Percentiles rank a stretch among this genome's conserved stretches.
Conservation (phyloP, 2,888 invertebrate genomes). For the Tenthredo distinguenda region DNA sequence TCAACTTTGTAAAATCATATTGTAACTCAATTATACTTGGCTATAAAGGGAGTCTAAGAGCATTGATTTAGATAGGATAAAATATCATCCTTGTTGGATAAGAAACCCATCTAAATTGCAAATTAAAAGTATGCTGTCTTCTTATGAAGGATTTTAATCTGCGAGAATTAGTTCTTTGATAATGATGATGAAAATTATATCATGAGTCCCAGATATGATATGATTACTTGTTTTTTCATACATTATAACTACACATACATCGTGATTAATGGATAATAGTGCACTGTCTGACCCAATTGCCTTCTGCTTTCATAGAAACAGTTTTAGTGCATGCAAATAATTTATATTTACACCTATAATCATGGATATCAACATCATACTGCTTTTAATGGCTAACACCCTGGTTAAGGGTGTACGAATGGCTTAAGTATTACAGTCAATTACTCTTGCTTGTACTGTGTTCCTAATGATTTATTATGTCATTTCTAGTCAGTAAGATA, state of each 20-base stretch:
- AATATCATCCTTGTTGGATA: neutral
- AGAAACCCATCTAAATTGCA: neutral
- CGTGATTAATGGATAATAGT: neutral
- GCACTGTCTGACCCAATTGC: neutral
- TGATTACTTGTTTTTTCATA: neutral
- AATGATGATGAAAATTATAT: neutral
- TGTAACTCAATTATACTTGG: neutral
- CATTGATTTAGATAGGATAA: neutral
- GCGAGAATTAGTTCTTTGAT: neutral
- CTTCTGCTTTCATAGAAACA: neutral
- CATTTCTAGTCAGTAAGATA: neutral
- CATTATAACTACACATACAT: neutral
- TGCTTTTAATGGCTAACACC: constrained; percentile 14
- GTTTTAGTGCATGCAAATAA: neutral
- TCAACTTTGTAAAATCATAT: neutral
- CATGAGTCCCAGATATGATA: neutral
- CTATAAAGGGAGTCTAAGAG: neutral
- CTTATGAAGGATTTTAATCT: neutral
- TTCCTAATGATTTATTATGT: neutral
- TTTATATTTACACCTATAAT: neutral
- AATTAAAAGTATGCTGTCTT: neutral
- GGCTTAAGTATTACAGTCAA: neutral
- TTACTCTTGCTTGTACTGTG: constrained; percentile 50
- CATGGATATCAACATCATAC: constrained; percentile 6
- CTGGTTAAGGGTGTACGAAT: neutral